Evolutionary conservation across 2,888 invertebrate genomes (phyloP), one percentile per base, ranked within the genome.

Genomic region (Aphidoletes aphidimyza): DNA sequence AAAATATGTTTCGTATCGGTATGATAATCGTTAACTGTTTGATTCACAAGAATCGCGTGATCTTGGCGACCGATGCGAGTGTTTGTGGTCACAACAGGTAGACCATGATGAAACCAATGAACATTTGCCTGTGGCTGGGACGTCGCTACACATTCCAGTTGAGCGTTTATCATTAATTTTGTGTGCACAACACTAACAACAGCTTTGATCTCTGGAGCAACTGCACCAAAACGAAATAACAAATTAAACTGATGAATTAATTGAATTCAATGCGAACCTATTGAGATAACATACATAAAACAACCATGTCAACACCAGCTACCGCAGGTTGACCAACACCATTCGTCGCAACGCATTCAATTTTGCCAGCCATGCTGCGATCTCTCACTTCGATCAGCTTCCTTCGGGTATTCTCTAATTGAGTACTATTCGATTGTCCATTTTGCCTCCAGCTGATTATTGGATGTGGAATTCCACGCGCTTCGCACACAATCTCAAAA

Each of bases 291-390:
- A 91, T 89, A 96, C 96, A 95, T 87, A 94, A 92, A 85, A 96
- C 93, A 85, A 93, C 91, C 19, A 96, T 91, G 85, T 92, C 92
- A 85, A 96, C 93, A 83, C 92, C 91, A 0, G 94, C 94, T 14
- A 89, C 91, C 0, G 93, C 94, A 0, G 95, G 92, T 85, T 94
- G 93, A 0, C 95, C 95, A 14, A 96, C 94, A 0, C 94, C 94
- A 88, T 96, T 96, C 86, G 90, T 91, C 0, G 94, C 96, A 0
- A 91, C 88, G 87, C 96, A 96, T 87, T 94, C 93, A 87, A 95
- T 95, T 1, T 92, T 90, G 0, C 96, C 96, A 0, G 95, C 93
- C 87, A 94, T 90, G 83, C 92, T 91, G 0, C 94, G 91, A 86
- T 93, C 93, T 85, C 88, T 88, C 11, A 90, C 88, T 85, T 90